Evolutionary conservation across 2,113 vertebrate species (phyloP).

Genomic region (Seriola aureovittata): DNA sequence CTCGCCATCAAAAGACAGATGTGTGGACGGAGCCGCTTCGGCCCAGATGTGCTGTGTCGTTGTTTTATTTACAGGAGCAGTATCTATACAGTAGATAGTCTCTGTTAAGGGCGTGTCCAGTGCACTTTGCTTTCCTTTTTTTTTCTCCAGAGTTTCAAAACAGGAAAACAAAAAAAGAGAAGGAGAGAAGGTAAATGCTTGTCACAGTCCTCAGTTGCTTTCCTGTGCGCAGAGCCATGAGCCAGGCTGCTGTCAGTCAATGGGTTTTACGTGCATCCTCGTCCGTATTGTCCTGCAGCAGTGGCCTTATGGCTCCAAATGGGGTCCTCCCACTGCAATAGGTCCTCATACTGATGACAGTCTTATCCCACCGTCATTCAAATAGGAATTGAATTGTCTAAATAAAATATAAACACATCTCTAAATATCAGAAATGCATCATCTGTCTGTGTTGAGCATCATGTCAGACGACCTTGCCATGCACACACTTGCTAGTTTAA

Average conservation of each 20-base stretch:
- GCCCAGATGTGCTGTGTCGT: constrained; percentile 78
- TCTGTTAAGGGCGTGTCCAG: constrained; percentile 43
- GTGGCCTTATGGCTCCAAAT: constrained; percentile 87
- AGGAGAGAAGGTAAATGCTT: constrained; percentile 38
- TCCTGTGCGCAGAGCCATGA: constrained; percentile 71
- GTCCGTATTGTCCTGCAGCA: constrained; percentile 85
- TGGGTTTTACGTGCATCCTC: constrained; percentile 78
- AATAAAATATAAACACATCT: constrained; percentile 88
- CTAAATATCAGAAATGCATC: constrained; percentile 87
- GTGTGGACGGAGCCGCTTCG: constrained; percentile 71
- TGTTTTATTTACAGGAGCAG: constrained; percentile 87
- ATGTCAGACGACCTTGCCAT: constrained; percentile 84
- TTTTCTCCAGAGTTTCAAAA: constrained; percentile 17
- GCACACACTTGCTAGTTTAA: constrained; percentile 63
- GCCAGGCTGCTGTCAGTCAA: constrained; percentile 87
- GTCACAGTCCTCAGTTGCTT: constrained; percentile 35
- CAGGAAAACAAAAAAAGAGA: constrained; percentile 21
- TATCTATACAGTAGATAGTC: constrained; percentile 55
- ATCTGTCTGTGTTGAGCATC: constrained; percentile 73
- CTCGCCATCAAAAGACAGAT: constrained; percentile 80
- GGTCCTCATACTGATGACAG: constrained; percentile 85
- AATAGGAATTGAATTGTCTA: constrained; percentile 82
- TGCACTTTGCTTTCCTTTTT: constrained; percentile 22
- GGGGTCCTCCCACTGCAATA: constrained; percentile 68
- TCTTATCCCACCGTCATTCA: constrained; percentile 72